These are phyloP conservation scores for Pachydiplax longipennis DNA, from an alignment of 2,888 invertebrate genomes.

Conservation along the genomic window DNA sequence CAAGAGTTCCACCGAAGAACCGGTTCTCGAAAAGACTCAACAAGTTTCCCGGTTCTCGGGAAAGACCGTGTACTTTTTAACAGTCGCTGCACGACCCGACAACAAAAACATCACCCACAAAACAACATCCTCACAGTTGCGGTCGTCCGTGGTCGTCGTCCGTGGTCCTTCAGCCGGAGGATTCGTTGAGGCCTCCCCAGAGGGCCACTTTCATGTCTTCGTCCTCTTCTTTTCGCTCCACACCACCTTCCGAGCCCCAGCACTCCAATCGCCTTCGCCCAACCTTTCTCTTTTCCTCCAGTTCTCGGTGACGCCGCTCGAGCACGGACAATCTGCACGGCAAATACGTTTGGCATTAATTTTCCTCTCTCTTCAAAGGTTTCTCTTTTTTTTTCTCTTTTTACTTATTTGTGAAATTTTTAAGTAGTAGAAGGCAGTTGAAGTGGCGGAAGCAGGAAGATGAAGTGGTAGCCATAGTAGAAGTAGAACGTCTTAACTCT, in stretches of 20 bases:
- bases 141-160: not conserved
- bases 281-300: slow-evolving; percentile 36
- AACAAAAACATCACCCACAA: not conserved
- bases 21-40: not conserved
- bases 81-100: not conserved
- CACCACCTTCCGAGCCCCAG: slow-evolving; percentile 31
- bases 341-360: slow-evolving; percentile 37
- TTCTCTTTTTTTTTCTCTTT: slow-evolving; percentile 48
- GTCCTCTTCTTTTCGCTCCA: slow-evolving; percentile 32
- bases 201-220: slow-evolving; percentile 35
- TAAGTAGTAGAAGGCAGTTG: slow-evolving; percentile 29
- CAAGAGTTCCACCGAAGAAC: not conserved
- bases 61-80: not conserved
- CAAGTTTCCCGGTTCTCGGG: not conserved
- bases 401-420: slow-evolving; percentile 47
- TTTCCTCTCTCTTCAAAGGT: slow-evolving; percentile 49
- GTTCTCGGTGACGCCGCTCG: slow-evolving; percentile 31
- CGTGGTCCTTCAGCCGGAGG: slow-evolving; percentile 27
- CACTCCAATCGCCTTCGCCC: slow-evolving; percentile 34
- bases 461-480: slow-evolving; percentile 15
- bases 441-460: not conserved
- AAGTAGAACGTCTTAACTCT: slow-evolving; percentile 5
- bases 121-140: not conserved
- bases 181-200: slow-evolving; percentile 34
- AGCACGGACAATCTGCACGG: slow-evolving; percentile 42